phyloP scores from a whole-genome alignment of 2,888 invertebrate species.

The Amphipyra tragopoginis region DNA sequence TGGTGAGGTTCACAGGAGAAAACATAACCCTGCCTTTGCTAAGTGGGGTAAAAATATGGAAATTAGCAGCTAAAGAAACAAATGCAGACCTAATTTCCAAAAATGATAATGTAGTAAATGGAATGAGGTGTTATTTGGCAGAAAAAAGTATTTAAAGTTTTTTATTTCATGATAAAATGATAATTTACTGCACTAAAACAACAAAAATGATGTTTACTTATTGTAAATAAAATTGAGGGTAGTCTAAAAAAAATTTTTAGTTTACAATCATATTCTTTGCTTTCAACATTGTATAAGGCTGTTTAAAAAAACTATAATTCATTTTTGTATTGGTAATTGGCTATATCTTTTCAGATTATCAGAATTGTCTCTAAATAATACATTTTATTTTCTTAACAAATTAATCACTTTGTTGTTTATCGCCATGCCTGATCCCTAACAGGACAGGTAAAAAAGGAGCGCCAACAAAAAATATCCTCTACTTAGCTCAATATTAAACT shows the following conservation, averaged over 20 bases:
- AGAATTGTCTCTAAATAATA: constrained; percentile 38
- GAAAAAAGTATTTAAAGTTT: constrained; percentile 11
- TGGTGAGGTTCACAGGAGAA: constrained; percentile 26
- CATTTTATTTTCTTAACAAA: constrained; percentile 38
- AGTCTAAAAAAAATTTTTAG: constrained; percentile 14
- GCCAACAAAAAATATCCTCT: constrained; percentile 24
- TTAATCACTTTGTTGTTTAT: constrained; percentile 43
- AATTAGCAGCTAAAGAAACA: constrained; percentile 40
- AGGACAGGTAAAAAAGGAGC: constrained; percentile 2
- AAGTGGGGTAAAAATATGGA: constrained; percentile 5
- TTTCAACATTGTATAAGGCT: constrained; percentile 17
- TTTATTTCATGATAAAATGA: constrained; percentile 9
- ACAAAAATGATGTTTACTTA: constrained; percentile 8
- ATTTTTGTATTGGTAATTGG: constrained; percentile 21
- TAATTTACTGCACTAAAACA: constrained; percentile 2
- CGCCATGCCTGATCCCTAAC: constrained; percentile 11
- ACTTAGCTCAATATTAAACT: constrained; percentile 41
- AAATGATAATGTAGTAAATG: constrained; percentile 34
- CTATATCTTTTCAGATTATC: constrained; percentile 17
- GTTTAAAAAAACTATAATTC: constrained; percentile 14
- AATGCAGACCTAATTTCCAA: constrained; percentile 55
- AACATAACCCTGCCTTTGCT: too few species aligned
- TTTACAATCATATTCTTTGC: constrained; percentile 7
- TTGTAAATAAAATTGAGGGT: constrained; percentile 11
- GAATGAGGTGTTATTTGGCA: constrained; percentile 46